A percentile compares a stretch with the other conserved stretches of the same genome.
phyloP scores from a whole-genome alignment of 1,140 invertebrate species.

The Cyclargus thomasi region DNA sequence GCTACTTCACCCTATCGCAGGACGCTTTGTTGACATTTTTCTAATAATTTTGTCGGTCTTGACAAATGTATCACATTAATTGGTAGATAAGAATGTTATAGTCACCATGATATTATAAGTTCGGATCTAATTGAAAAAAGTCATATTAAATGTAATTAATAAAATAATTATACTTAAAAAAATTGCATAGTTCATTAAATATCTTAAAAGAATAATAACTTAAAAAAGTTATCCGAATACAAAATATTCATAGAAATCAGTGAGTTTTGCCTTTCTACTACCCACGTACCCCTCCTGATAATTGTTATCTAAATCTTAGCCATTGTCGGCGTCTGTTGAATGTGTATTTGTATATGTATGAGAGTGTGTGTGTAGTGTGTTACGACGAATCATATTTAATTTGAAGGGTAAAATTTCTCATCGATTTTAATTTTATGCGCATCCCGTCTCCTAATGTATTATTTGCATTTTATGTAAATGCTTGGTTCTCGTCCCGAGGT shows the following conservation, averaged over 20 bases:
- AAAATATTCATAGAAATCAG: too few species aligned
- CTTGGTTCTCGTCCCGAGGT: slow-evolving; percentile 57
- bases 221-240: too few species aligned
- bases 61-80: neutral
- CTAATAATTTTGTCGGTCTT: neutral
- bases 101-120: neutral
- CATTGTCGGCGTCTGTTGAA: neutral
- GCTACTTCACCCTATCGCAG: slow-evolving; percentile 58
- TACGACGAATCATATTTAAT: slow-evolving; percentile 69
- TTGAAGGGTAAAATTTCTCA: slow-evolving; percentile 68
- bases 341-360: slow-evolving; percentile 31
- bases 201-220: too few species aligned
- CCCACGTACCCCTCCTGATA: slow-evolving; percentile 32
- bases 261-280: too few species aligned
- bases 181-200: neutral
- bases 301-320: slow-evolving; percentile 52
- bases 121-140: too few species aligned
- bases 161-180: neutral
- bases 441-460: slow-evolving; percentile 61
- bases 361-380: slow-evolving; percentile 21
- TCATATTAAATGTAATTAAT: too few species aligned
- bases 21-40: slow-evolving; percentile 12
- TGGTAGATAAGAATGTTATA: neutral
- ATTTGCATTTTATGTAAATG: slow-evolving; percentile 73
- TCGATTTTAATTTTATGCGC: slow-evolving; percentile 74